Evolutionary conservation across 2,888 invertebrate genomes (phyloP).

Genomic region (Alloplasta piceator): DNA sequence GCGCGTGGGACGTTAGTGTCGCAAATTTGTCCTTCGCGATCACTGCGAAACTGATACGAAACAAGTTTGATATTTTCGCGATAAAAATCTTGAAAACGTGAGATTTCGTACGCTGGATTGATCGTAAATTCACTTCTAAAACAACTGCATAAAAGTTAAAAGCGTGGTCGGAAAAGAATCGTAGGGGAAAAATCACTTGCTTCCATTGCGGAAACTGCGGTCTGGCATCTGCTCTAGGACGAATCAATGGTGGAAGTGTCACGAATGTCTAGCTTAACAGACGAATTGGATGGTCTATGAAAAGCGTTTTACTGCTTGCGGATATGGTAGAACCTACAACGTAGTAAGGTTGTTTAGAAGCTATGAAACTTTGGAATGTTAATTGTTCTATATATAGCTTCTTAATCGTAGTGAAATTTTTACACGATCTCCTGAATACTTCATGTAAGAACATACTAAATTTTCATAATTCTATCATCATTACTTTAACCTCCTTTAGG

Average conservation of each 20-base stretch:
- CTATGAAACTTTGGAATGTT: no score
- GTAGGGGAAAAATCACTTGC: slow-evolving; percentile 11
- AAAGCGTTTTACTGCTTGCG: no score
- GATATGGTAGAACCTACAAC: background rate
- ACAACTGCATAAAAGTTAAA: background rate
- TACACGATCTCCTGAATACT: no score
- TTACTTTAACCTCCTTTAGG: no score
- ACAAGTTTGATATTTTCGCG: slow-evolving; percentile 2
- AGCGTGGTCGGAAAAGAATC: background rate
- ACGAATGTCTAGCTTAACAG: slow-evolving; percentile 53
- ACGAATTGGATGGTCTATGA: slow-evolving; percentile 41
- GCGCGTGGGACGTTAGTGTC: slow-evolving; percentile 56
- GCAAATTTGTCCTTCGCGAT: slow-evolving; percentile 54
- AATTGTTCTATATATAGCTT: no score
- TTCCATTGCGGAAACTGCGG: slow-evolving; percentile 20
- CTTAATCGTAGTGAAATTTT: no score
- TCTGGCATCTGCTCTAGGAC: slow-evolving; percentile 42
- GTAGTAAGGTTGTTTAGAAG: no score
- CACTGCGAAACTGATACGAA: slow-evolving; percentile 40
- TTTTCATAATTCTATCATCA: no score
- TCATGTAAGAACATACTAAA: no score
- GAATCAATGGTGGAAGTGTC: slow-evolving; percentile 56
- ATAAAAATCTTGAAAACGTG: background rate
- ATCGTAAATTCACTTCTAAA: no score
- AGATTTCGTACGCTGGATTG: no score